Evolutionary conservation across 2,797 vertebrate genomes (phyloP).

Genomic region (Simalia tracyae): DNA sequence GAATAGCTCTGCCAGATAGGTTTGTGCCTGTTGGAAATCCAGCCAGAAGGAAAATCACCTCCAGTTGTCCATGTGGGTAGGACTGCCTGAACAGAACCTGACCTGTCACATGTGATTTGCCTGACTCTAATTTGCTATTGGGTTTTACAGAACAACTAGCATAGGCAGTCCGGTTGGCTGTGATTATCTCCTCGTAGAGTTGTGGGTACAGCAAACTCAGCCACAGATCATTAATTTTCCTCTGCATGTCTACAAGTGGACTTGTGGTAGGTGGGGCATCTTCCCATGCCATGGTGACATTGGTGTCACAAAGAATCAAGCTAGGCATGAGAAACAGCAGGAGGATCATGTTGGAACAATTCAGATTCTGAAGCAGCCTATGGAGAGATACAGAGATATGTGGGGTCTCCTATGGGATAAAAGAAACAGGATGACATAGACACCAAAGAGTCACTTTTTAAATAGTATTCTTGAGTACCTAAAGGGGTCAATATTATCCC

Average conservation of each 20-base stretch:
- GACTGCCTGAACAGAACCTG: constrained; percentile 83
- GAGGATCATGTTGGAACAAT: constrained; percentile 59
- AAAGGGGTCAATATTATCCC: neutral
- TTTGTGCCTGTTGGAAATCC: constrained; percentile 75
- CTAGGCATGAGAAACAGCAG: constrained; percentile 53
- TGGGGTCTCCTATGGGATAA: no score
- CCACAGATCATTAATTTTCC: constrained; percentile 79
- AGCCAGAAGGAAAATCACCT: constrained; percentile 76
- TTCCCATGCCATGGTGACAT: constrained; percentile 12
- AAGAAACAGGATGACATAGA: neutral
- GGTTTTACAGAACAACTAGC: constrained; percentile 79
- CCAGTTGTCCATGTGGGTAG: constrained; percentile 71
- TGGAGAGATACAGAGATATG: neutral
- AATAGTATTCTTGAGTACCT: no score
- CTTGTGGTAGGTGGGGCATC: constrained; percentile 22
- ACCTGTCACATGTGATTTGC: constrained; percentile 80
- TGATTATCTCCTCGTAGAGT: accelerated
- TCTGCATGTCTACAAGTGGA: constrained; percentile 62
- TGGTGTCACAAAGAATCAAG: constrained; percentile 29
- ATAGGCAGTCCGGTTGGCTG: constrained; percentile 29
- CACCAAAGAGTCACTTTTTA: accelerated
- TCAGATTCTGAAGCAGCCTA: constrained; percentile 50
- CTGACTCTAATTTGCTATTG: constrained; percentile 70
- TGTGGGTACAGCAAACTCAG: constrained; percentile 55
- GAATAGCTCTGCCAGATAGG: constrained; percentile 78